Conservation (phyloP, 2,888 invertebrate species). For the Drosophila putrida region DNA sequence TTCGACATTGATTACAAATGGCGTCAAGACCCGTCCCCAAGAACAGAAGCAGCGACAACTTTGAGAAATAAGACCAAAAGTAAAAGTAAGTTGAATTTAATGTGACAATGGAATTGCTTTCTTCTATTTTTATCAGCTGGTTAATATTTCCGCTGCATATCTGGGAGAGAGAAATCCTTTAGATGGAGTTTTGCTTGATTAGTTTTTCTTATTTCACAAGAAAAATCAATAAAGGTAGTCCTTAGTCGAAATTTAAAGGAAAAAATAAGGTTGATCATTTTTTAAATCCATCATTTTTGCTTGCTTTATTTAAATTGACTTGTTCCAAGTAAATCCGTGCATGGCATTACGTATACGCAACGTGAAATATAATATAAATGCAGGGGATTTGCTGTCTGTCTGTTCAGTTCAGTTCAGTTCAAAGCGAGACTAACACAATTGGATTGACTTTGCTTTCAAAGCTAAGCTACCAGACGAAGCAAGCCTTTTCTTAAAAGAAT, state of each 20-base stretch:
- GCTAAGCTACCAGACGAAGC: conserved; percentile 32
- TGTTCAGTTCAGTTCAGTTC: conserved; percentile 14
- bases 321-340: conserved; percentile 7
- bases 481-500: conserved; percentile 19
- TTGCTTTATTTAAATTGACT: too few relatives aligned
- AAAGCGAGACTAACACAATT: conserved; percentile 49
- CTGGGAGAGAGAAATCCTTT: not conserved
- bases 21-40: conserved; percentile 51
- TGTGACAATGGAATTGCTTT: conserved; percentile 50
- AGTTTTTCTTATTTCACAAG: not conserved
- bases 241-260: not conserved
- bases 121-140: conserved; percentile 6
- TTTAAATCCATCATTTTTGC: not conserved
- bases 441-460: conserved; percentile 49
- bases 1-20: conserved; percentile 77
- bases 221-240: not conserved
- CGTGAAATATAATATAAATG: conserved; percentile 31
- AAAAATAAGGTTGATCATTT: not conserved
- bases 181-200: not conserved
- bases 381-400: conserved; percentile 3
- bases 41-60: conserved; percentile 32
- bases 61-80: conserved; percentile 18
- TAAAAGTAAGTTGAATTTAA: conserved; percentile 52
- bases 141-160: conserved; percentile 19
- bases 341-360: conserved; percentile 52